A percentile compares a stretch with the other conserved stretches of the same genome.
phyloP scores from a whole-genome alignment of 2,888 invertebrate genomes.

The Gibbula magus region DNA sequence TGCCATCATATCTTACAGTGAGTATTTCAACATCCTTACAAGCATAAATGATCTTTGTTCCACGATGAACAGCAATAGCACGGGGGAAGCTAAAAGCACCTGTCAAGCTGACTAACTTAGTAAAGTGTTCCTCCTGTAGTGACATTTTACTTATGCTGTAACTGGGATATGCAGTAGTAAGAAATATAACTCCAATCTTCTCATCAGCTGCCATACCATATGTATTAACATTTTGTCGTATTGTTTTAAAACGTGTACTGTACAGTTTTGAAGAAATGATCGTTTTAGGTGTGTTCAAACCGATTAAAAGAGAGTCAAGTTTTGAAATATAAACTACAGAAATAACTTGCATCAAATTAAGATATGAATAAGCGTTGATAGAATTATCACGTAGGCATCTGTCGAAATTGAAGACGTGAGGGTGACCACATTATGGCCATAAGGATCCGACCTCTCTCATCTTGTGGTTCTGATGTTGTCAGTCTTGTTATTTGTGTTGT shows the following conservation, averaged over 20 bases:
- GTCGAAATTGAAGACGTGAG: neutral
- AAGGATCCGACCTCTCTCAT: neutral
- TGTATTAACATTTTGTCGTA: neutral
- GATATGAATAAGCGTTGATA: neutral
- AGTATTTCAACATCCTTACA: too few species aligned
- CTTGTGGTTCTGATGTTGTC: too few species aligned
- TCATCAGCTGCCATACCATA: neutral
- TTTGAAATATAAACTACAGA: neutral
- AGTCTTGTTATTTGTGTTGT: too few species aligned
- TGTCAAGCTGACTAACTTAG: neutral
- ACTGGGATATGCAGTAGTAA: neutral
- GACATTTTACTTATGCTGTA: neutral
- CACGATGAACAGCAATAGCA: neutral
- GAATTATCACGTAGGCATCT: neutral
- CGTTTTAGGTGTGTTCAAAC: neutral
- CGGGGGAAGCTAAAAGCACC: neutral
- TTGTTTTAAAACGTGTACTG: neutral
- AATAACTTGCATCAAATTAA: neutral
- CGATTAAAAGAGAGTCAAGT: neutral
- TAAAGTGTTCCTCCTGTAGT: neutral
- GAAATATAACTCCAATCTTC: neutral
- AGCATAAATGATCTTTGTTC: too few species aligned
- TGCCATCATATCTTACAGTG: too few species aligned
- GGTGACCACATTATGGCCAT: neutral
- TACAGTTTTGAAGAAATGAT: neutral